phyloP scores from a whole-genome alignment of 92 coral and sea anemone species.

The Epizoanthus illoricatus region DNA sequence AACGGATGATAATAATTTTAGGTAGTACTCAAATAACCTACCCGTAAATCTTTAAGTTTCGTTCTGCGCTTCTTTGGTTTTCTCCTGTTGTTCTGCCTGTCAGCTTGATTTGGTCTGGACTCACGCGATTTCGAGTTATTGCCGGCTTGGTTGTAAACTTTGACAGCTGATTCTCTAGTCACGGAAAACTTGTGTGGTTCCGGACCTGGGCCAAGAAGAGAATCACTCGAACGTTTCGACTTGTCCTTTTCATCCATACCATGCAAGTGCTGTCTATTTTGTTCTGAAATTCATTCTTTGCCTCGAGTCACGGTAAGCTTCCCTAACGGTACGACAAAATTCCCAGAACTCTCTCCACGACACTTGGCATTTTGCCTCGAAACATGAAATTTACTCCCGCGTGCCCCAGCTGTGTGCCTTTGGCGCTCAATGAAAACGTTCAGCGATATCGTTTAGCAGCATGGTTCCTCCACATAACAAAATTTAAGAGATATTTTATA shows the following conservation, averaged over 20 bases:
- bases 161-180: background rate
- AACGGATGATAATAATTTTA: too few relatives aligned
- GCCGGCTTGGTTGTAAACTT: background rate
- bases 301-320: background rate
- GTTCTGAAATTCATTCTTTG: conserved; percentile 16
- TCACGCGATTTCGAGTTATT: conserved; percentile 7
- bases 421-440: background rate
- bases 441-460: background rate
- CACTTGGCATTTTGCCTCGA: background rate
- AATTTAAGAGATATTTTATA: background rate
- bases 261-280: background rate
- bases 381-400: too few relatives aligned
- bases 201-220: background rate
- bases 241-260: conserved; percentile 25
- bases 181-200: background rate
- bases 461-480: background rate
- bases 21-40: background rate
- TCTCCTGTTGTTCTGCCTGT: conserved; percentile 1
- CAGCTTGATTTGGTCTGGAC: background rate
- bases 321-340: background rate
- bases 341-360: conserved; percentile 7
- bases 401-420: background rate
- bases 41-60: conserved; percentile 13
- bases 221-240: background rate
- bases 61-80: background rate